These are phyloP conservation scores for Heteractis magnifica DNA, from an alignment of 92 coral and sea anemone genomes.

Conservation along the genomic window DNA sequence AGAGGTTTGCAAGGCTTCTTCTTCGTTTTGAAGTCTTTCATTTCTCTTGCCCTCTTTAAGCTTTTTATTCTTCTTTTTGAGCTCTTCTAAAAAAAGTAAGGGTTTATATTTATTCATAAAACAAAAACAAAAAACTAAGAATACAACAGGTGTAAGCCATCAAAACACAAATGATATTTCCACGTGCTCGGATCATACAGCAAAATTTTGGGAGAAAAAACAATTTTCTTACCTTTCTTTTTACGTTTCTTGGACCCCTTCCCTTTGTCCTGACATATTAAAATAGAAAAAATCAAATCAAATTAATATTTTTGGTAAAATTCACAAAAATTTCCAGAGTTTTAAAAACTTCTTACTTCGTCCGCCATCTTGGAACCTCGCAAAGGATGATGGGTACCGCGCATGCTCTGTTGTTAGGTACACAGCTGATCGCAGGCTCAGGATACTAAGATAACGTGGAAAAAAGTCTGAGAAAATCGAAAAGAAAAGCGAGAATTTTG, in stretches of 20 bases:
- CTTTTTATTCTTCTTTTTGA: slow-evolving; percentile 28
- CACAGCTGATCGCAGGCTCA: slow-evolving; percentile 39
- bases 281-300: background rate
- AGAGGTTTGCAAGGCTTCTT: background rate
- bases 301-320: background rate
- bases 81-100: slow-evolving; percentile 18
- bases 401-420: slow-evolving; percentile 24
- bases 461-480: background rate
- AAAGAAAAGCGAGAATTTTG: slow-evolving; percentile 10
- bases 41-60: background rate
- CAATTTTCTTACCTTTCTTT: slow-evolving; percentile 45
- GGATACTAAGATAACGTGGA: slow-evolving; percentile 21
- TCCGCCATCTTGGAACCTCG: slow-evolving; percentile 71
- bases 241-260: slow-evolving; percentile 35
- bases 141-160: background rate
- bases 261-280: slow-evolving; percentile 12
- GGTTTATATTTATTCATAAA: background rate
- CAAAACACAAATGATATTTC: background rate
- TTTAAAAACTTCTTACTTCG: slow-evolving; percentile 44
- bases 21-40: background rate
- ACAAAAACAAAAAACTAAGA: background rate
- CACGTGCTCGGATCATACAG: background rate
- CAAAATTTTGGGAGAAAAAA: background rate
- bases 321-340: background rate
- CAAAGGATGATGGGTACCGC: slow-evolving; percentile 50